These are phyloP conservation scores for Tachyglossus aculeatus DNA, from an alignment of 2,797 vertebrate genomes.

Conservation along the genomic window DNA sequence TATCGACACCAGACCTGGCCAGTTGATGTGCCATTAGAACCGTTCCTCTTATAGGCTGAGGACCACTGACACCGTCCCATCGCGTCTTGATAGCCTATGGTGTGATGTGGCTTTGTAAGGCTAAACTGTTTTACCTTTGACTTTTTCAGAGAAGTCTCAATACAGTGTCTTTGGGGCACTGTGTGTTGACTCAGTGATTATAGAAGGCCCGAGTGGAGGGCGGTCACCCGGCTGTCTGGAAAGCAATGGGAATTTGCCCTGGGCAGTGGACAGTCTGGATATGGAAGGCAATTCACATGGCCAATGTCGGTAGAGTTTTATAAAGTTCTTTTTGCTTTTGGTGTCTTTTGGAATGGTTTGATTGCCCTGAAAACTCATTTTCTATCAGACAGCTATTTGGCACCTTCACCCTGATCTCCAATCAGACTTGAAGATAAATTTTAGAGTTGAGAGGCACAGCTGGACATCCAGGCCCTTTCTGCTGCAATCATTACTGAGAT, in stretches of 20 bases:
- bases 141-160: too few relatives aligned
- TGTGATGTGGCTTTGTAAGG: too few relatives aligned
- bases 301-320: too few relatives aligned
- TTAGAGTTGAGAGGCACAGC: conserved; percentile 15
- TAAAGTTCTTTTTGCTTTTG: conserved; percentile 13
- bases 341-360: conserved; percentile 5
- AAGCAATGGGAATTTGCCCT: neutral
- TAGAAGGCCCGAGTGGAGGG: neutral
- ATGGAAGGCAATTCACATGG: too few relatives aligned
- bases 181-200: neutral
- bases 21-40: too few relatives aligned
- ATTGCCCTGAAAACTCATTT: conserved; percentile 25
- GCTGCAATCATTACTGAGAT: conserved; percentile 37
- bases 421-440: conserved; percentile 3
- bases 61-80: too few relatives aligned
- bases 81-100: too few relatives aligned
- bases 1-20: too few relatives aligned
- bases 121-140: too few relatives aligned
- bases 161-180: too few relatives aligned
- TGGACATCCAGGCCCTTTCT: conserved; percentile 16
- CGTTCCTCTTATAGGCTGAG: too few relatives aligned
- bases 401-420: neutral
- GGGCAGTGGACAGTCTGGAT: too few relatives aligned
- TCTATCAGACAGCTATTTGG: neutral
- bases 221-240: neutral